These are phyloP conservation scores for Crepidodera aurea DNA, from an alignment of 2,888 invertebrate species.

Conservation along the genomic window DNA sequence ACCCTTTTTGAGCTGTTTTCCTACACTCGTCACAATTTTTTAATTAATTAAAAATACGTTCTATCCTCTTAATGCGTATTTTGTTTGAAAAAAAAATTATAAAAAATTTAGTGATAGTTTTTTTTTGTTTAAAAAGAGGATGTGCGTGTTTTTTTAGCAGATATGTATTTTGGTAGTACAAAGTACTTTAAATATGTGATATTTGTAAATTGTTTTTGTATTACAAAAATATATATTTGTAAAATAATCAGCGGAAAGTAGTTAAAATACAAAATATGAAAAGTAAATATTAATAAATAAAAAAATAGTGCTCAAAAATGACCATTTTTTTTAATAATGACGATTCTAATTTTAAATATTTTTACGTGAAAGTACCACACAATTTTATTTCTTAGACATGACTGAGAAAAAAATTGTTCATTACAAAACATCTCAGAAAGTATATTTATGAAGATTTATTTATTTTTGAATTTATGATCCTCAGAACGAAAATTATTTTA, in stretches of 20 bases:
- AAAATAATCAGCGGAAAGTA: background rate
- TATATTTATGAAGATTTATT: no score
- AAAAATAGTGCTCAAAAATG: no score
- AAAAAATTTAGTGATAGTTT: slow-evolving; percentile 28
- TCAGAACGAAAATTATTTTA: no score
- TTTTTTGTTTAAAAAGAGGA: slow-evolving; percentile 26
- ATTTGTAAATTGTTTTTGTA: background rate
- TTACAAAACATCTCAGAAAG: no score
- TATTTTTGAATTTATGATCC: no score
- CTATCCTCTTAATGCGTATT: background rate
- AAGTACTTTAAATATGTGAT: background rate
- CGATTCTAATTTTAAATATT: no score
- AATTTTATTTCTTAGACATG: no score
- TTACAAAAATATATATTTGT: background rate
- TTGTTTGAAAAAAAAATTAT: background rate
- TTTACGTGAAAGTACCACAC: no score
- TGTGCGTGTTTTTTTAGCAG: background rate
- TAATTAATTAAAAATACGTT: slow-evolving; percentile 19
- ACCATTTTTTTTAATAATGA: no score
- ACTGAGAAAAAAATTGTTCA: no score
- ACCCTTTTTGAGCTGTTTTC: slow-evolving; percentile 41
- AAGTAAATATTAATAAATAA: no score
- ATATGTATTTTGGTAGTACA: background rate
- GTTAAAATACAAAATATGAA: background rate
- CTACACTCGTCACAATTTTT: slow-evolving; percentile 23